Base-by-base conservation (phyloP, 53 echinoderm and acorn worm species). In the Crossaster papposus region DNA sequence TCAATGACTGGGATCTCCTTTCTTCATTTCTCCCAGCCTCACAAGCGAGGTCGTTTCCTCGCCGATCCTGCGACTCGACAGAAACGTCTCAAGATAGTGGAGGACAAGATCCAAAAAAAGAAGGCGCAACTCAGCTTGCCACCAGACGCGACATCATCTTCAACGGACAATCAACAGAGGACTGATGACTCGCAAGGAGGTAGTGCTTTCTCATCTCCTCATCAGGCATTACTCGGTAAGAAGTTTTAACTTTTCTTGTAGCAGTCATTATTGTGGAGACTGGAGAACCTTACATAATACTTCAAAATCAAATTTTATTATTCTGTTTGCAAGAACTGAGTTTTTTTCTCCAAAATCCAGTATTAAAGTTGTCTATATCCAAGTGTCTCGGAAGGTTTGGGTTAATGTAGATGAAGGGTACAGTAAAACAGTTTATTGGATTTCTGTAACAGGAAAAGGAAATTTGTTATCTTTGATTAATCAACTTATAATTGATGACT, bases 181-280 rank as follows among this genome's bases (percentile, higher is more conserved):
- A n/a, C 24, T 71, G 29, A 31, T 1, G 75, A 74, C 36, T 35
- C 36, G 1, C 34, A 23, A 58, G 64, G 82, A 65, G 70, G 68
- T 30, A 34, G 2, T 68, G 26, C 23, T 35, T 15, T 13, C 65
- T 70, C 68, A 30, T 37, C 44, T 2, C 65, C 5, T 28, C 37
- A 82, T 82, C 82, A 34, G 12, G 24, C 70, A 35, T 55, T 64
- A 70, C 70, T 82, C 8, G 38, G 82, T 82, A 64, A 82, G 82
- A 37, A 14, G 29, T 50, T 80, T 33, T 22, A 24, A 58, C 17
- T 17, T 14, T 58, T 58, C 58, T 58, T 58, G 2, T 58, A 18
- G 58, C 22, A 58, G 2, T 58, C 2, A 58, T 20, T 18, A 18
- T 58, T 58, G 22, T 20, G 23, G 29, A 68, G 9, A 23, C 12